Conservation (phyloP, 2,888 invertebrate species). For the Pristionchus entomophagus region DNA sequence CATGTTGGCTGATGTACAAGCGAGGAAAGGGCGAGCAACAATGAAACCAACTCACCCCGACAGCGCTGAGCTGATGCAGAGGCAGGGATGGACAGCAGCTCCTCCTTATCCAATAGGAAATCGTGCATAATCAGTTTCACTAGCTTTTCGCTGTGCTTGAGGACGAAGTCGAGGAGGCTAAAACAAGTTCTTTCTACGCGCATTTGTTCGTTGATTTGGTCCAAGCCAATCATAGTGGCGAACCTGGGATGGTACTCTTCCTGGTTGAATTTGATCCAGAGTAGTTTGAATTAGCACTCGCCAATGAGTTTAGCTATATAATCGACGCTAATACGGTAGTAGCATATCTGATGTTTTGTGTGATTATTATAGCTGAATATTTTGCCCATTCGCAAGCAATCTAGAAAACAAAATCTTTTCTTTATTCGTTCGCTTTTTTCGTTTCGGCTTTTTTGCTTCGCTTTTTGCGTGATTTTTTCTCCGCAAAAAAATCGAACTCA, state of each 20-base stretch:
- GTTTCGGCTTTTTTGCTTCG: no score
- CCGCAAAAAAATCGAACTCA: no score
- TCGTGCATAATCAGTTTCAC: conserved; percentile 19
- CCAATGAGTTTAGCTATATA: background rate
- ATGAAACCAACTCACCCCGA: background rate
- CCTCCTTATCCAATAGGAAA: background rate
- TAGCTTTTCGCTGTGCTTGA: background rate
- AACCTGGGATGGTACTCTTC: background rate
- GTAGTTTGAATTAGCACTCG: background rate
- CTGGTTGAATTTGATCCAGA: background rate
- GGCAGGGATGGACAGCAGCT: background rate
- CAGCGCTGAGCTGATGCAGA: background rate
- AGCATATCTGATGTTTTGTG: background rate
- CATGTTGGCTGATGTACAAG: no score
- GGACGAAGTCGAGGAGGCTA: background rate
- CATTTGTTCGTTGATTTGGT: background rate
- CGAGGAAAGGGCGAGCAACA: background rate
- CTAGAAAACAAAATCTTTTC: no score
- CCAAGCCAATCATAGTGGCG: background rate
- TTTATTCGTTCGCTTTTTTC: no score
- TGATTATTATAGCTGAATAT: background rate
- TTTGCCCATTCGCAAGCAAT: no score
- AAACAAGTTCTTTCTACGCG: no score
- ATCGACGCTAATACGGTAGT: background rate
- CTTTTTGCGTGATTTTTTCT: no score